phyloP scores from a whole-genome alignment of 2,797 vertebrate species.

The Danio aesculapii region DNA sequence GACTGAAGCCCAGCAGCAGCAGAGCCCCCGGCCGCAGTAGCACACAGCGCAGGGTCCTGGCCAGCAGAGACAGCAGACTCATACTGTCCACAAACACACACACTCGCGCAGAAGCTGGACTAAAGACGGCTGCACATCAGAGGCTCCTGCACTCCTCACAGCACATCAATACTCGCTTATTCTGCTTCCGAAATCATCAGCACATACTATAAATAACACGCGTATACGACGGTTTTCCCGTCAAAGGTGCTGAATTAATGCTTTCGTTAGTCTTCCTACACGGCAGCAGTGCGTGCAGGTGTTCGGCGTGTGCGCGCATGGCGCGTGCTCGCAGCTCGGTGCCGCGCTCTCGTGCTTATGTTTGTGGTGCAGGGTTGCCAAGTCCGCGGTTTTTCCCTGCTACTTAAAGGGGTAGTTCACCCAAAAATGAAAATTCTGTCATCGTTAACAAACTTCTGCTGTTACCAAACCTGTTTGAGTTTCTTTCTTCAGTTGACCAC shows the following conservation, averaged over 20 bases:
- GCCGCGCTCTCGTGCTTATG: neutral
- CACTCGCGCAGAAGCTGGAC: neutral
- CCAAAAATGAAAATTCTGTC: too few species aligned
- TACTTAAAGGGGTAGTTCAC: too few species aligned
- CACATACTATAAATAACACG: neutral
- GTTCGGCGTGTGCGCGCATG: neutral
- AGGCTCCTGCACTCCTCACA: neutral
- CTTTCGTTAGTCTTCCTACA: neutral
- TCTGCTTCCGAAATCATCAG: neutral
- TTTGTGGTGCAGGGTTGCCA: neutral
- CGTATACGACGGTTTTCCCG: neutral
- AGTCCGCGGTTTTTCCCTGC: neutral
- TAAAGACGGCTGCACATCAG: neutral
- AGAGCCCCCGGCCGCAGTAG: constrained; percentile 88
- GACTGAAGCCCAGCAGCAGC: constrained; percentile 86
- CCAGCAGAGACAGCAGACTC: constrained; percentile 80
- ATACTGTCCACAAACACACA: neutral
- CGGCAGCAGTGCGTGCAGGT: neutral
- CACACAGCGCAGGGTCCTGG: constrained; percentile 90
- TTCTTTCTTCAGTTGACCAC: too few species aligned
- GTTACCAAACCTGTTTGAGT: too few species aligned
- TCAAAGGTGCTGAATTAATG: neutral
- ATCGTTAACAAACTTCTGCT: too few species aligned
- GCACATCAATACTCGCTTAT: neutral
- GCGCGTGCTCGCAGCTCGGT: neutral